These are phyloP conservation scores for Microcebus tavaratra DNA, from an alignment of 2,113 vertebrate genomes.

Conservation along the genomic window DNA sequence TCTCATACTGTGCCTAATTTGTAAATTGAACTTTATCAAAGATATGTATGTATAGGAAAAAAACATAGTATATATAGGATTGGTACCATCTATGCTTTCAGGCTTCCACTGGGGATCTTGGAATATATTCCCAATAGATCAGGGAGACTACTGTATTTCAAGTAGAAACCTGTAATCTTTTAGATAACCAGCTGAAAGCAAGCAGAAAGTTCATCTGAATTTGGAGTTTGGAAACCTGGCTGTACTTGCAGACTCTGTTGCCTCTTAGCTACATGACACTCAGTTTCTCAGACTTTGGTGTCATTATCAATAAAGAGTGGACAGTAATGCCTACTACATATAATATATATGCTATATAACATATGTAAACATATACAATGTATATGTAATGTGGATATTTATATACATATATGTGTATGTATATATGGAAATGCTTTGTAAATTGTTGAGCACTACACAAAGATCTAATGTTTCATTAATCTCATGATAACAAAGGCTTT, in stretches of 20 bases:
- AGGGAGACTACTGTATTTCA: neutral
- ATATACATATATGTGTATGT: neutral
- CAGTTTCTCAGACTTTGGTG: constrained; percentile 4
- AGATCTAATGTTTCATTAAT: neutral
- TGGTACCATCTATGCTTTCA: neutral
- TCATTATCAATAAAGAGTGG: neutral
- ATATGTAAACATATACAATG: neutral
- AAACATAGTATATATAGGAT: neutral
- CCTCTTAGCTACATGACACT: neutral
- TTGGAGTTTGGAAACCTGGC: neutral
- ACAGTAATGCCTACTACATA: neutral
- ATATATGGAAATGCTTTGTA: neutral
- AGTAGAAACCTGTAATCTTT: neutral
- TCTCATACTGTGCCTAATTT: neutral
- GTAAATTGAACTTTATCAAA: neutral
- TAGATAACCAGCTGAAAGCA: neutral
- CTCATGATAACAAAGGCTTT: neutral
- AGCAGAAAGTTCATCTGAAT: neutral
- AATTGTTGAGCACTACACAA: neutral
- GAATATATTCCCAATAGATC: neutral
- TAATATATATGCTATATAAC: neutral
- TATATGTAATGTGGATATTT: neutral
- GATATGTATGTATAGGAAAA: neutral
- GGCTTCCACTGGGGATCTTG: neutral
- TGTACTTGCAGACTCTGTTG: neutral